Evolutionary conservation across 2,888 invertebrate genomes (phyloP).

Genomic region (Ommatoiulus sabulosus): DNA sequence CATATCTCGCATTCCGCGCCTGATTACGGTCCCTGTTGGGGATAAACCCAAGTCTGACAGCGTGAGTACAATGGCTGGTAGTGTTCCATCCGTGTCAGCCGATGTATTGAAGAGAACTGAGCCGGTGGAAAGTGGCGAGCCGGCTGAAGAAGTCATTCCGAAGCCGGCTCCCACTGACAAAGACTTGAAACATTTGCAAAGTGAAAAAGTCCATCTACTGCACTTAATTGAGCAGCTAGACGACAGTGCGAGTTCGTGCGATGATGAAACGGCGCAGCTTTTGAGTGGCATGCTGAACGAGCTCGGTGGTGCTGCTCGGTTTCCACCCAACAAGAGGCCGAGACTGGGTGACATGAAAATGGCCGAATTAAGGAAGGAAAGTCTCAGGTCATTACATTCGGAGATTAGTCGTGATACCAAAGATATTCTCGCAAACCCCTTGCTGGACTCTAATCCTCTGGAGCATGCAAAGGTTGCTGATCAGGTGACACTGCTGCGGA

Average conservation of each 20-base stretch:
- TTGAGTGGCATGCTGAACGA: neutral
- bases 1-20: slow-evolving; percentile 48
- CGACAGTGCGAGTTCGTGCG: slow-evolving; percentile 64
- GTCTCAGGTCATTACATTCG: slow-evolving; percentile 9
- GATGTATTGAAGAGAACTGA: neutral
- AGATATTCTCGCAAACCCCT: slow-evolving; percentile 37
- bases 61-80: neutral
- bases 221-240: slow-evolving; percentile 66
- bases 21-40: neutral
- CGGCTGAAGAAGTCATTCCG: slow-evolving; percentile 27
- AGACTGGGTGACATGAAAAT: slow-evolving; percentile 32
- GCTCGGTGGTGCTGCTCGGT: neutral
- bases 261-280: slow-evolving; percentile 55
- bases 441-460: slow-evolving; percentile 9
- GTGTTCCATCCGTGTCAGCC: neutral
- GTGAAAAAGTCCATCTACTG: slow-evolving; percentile 66
- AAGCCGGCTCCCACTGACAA: slow-evolving; percentile 26
- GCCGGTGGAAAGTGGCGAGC: slow-evolving; percentile 58
- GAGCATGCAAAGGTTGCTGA: neutral
- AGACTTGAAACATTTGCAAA: slow-evolving; percentile 63
- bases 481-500: neutral
- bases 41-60: neutral
- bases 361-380: slow-evolving; percentile 47
- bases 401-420: slow-evolving; percentile 45
- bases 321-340: slow-evolving; percentile 45